phyloP scores from a whole-genome alignment of 2,797 vertebrate species.

The Typhlichthys subterraneus region DNA sequence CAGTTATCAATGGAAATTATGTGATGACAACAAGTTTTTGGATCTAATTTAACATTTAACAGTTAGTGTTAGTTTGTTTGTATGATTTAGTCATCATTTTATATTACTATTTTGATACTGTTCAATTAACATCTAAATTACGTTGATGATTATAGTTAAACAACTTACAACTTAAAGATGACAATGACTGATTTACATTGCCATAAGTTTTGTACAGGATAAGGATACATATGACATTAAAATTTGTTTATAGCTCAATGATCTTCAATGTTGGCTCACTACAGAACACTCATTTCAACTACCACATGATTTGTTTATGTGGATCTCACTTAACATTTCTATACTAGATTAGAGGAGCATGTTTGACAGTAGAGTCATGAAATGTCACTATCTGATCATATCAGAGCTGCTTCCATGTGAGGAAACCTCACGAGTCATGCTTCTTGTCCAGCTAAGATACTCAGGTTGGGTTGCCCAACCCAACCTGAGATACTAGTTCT shows the following conservation, averaged over 20 bases:
- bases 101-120: constrained; percentile 18
- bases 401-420: constrained; percentile 15
- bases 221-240: constrained; percentile 13
- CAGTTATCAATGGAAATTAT: constrained; percentile 46
- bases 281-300: background rate
- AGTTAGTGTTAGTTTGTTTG: constrained; percentile 10
- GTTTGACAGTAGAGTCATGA: constrained; percentile 13
- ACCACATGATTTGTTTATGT: no score
- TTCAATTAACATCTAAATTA: constrained; percentile 12
- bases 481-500: background rate
- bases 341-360: constrained; percentile 9
- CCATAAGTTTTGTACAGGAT: constrained; percentile 4
- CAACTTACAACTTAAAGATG: constrained; percentile 18
- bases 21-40: constrained; percentile 11
- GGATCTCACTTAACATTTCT: no score
- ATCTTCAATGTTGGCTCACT: background rate
- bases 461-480: no score
- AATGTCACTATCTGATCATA: constrained; percentile 20
- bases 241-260: background rate
- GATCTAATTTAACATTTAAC: constrained; percentile 16
- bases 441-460: constrained; percentile 7
- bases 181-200: constrained; percentile 13
- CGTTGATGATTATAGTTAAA: background rate
- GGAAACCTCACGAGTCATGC: background rate
- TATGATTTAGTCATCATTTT: constrained; percentile 24